phyloP scores from a whole-genome alignment of 1,140 invertebrate species.

The Stegodyphus mimosarum region DNA sequence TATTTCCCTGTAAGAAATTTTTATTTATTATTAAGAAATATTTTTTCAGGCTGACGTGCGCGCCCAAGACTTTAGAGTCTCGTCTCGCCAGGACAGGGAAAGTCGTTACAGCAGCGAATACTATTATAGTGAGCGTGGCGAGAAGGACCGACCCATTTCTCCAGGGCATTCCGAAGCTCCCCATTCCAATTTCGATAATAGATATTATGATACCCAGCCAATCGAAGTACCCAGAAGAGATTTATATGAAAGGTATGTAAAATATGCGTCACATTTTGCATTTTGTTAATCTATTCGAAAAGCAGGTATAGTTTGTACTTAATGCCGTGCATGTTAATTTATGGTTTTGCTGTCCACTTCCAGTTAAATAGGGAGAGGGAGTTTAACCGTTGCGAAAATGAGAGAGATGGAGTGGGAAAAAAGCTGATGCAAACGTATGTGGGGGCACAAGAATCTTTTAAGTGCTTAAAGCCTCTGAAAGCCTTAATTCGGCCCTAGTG shows the following conservation, averaged over 20 bases:
- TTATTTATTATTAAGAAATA: background rate
- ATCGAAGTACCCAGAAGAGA: constrained; percentile 29
- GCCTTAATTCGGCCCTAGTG: no score
- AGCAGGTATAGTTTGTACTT: no score
- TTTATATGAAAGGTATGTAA: constrained; percentile 33
- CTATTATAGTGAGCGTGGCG: constrained; percentile 29
- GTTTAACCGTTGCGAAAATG: no score
- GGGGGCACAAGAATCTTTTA: no score
- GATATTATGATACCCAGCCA: constrained; percentile 38
- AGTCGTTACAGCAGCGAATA: constrained; percentile 28
- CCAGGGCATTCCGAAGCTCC: constrained; percentile 36
- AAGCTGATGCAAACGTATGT: no score
- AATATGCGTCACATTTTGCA: background rate
- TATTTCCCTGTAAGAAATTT: background rate
- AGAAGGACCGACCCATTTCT: constrained; percentile 33
- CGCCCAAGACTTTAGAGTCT: constrained; percentile 29
- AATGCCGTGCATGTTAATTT: no score
- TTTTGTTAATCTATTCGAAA: no score
- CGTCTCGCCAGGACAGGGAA: constrained; percentile 45
- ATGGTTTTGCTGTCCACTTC: no score
- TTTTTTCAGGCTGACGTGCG: constrained; percentile 15
- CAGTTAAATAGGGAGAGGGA: no score
- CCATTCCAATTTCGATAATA: constrained; percentile 47
- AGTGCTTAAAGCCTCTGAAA: no score
- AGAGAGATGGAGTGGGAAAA: no score